Conservation (phyloP, 1,140 invertebrate genomes). For the Holotrichia oblita region DNA sequence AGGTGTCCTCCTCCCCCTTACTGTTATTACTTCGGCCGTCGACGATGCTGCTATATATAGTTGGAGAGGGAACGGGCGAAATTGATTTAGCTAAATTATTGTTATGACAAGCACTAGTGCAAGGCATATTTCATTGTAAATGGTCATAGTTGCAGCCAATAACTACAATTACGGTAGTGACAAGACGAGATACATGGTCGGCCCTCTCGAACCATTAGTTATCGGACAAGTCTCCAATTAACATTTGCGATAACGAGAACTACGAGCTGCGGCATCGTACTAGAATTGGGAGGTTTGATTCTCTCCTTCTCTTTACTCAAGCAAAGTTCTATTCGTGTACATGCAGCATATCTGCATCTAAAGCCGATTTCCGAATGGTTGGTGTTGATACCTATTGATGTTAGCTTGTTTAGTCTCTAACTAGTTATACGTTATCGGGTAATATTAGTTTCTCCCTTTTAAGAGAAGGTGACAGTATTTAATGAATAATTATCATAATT, state of each 20-base stretch:
- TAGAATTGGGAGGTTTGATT: no score
- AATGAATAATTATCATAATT: no score
- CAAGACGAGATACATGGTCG: conserved; percentile 55
- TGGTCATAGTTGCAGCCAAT: conserved; percentile 60
- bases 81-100: conserved; percentile 60
- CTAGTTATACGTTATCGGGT: no score
- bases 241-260: conserved; percentile 50
- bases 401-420: no score
- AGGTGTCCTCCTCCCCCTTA: background rate
- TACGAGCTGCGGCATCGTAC: background rate
- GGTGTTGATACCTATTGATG: no score
- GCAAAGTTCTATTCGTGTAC: no score
- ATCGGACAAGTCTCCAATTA: conserved; percentile 54
- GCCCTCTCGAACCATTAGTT: conserved; percentile 51
- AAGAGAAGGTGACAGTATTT: no score
- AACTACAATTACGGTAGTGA: conserved; percentile 58
- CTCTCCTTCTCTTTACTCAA: no score
- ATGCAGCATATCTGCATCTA: no score
- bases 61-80: conserved; percentile 28
- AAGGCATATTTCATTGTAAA: conserved; percentile 58
- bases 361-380: no score
- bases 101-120: conserved; percentile 53
- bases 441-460: no score
- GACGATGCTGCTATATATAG: no score
- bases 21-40: background rate